These are phyloP conservation scores for Hydropsyche tenuis DNA, from an alignment of 1,140 invertebrate species.

Conservation along the genomic window DNA sequence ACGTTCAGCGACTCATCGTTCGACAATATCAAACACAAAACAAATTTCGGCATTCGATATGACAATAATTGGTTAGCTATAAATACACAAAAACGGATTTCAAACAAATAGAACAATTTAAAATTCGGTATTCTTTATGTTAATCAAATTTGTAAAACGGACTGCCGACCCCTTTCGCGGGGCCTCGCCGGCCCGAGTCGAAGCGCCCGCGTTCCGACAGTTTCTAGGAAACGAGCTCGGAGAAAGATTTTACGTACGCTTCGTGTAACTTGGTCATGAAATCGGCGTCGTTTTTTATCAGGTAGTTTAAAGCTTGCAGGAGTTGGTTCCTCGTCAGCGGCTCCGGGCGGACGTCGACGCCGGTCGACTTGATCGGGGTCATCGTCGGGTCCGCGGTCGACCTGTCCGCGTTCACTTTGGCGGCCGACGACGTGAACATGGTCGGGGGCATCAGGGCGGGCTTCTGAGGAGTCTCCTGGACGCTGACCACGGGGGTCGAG, in stretches of 20 bases:
- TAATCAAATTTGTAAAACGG: slow-evolving; percentile 25
- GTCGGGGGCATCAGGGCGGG: slow-evolving; percentile 81
- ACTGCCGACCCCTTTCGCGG: neutral
- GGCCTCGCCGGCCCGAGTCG: neutral
- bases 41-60: neutral
- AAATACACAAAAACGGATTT: slow-evolving; percentile 13
- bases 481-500: slow-evolving; percentile 56
- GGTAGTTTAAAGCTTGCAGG: slow-evolving; percentile 84
- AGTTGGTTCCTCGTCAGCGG: slow-evolving; percentile 86
- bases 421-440: slow-evolving; percentile 73
- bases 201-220: slow-evolving; percentile 43
- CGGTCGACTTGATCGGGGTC: slow-evolving; percentile 52
- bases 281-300: slow-evolving; percentile 85
- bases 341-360: slow-evolving; percentile 62
- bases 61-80: slow-evolving; percentile 1
- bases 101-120: slow-evolving; percentile 13
- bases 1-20: slow-evolving; percentile 27
- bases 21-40: slow-evolving; percentile 20
- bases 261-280: slow-evolving; percentile 89
- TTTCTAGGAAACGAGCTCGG: slow-evolving; percentile 71
- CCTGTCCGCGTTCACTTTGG: slow-evolving; percentile 48
- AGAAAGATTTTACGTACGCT: slow-evolving; percentile 85
- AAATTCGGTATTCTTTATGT: neutral
- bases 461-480: slow-evolving; percentile 64
- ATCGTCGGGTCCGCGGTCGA: slow-evolving; percentile 48